Evolutionary conservation across 2,113 vertebrate genomes (phyloP).

Genomic region (Chaetodon auriga): DNA sequence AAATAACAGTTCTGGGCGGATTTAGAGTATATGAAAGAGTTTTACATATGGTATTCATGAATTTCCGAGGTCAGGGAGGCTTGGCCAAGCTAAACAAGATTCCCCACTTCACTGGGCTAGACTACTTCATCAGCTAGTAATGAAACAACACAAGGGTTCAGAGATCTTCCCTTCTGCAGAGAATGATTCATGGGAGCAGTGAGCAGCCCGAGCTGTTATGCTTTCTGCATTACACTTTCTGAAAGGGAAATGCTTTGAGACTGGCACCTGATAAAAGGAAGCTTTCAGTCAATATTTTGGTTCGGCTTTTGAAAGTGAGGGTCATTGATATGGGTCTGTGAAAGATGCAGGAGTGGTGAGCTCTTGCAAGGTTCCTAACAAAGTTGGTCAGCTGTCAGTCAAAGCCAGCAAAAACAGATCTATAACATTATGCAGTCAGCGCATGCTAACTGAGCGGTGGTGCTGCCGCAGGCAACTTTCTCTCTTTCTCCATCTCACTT

Average conservation of each 20-base stretch:
- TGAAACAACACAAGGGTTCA: constrained; percentile 75
- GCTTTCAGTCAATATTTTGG: constrained; percentile 57
- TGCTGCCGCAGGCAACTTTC: constrained; percentile 50
- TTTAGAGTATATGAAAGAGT: constrained; percentile 68
- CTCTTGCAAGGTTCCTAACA: constrained; percentile 52
- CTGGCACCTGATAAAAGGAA: constrained; percentile 68
- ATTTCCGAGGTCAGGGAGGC: constrained; percentile 62
- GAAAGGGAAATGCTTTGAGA: constrained; percentile 52
- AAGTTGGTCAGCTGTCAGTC: constrained; percentile 66
- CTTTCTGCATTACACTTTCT: constrained; percentile 62
- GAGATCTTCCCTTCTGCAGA: constrained; percentile 57
- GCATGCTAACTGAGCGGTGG: neutral
- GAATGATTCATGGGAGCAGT: constrained; percentile 67
- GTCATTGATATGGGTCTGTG: constrained; percentile 48
- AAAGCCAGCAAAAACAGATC: constrained; percentile 63
- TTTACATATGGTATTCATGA: constrained; percentile 74
- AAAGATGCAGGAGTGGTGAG: constrained; percentile 39
- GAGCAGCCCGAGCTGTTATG: constrained; percentile 58
- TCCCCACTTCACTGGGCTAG: constrained; percentile 68
- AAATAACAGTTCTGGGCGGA: constrained; percentile 73
- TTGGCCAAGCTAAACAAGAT: constrained; percentile 79
- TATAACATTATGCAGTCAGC: constrained; percentile 55
- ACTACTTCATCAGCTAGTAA: constrained; percentile 80
- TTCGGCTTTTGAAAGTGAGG: constrained; percentile 50
- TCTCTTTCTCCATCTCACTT: constrained; percentile 40